Base-by-base conservation (phyloP, 1,140 invertebrate genomes). In the Zaprionus kolodkinae region DNA sequence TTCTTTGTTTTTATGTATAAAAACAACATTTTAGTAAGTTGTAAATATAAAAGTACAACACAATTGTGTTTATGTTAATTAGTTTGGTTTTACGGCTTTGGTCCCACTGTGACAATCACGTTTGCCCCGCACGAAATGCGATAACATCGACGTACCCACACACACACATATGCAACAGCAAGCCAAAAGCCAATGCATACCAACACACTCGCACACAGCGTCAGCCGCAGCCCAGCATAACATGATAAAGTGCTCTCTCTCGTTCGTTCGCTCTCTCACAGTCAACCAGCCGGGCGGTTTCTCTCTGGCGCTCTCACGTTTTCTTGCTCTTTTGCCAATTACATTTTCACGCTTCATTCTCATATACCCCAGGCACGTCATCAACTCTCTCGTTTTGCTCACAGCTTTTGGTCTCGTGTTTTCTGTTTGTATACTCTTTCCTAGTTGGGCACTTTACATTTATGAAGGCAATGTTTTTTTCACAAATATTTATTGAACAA, bases 41-140 rank as follows among this genome's bases (percentile, higher is more conserved):
- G 12, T 30, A 25, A 30, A 15, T 7, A 25, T 27, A 13, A 27
- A 45, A 33, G 11, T 25, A 50, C 9, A 50, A 25, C 1, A 5
- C 3, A 50, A 21, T 50, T 10, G 45, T 50, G n/a, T 45, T 45
- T 45, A 25, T 50, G 45, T 50, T 6, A 21, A 50, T 50, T 12
- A 12, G 7, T 25, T 50, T 5, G 17, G 2, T 11, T 12, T 12
- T 21, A 50, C 45, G 21, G 13, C 9, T 35, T 38, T 57, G 9
- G 45, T 30, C 50, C 84, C 83, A 86, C 83, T 77, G 83, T 86
- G 63, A 45, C 83, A 86, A 88, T 87, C 83, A 87, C 83, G 83
- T 87, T 87, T 81, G 72, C 72, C 59, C 79, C 79, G 67, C 83
- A 86, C 83, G 79, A 86, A 86, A 82, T 73, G 81, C 81, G 81